These are phyloP conservation scores for Drosophila borborema DNA, from an alignment of 2,888 invertebrate species.

Conservation along the genomic window DNA sequence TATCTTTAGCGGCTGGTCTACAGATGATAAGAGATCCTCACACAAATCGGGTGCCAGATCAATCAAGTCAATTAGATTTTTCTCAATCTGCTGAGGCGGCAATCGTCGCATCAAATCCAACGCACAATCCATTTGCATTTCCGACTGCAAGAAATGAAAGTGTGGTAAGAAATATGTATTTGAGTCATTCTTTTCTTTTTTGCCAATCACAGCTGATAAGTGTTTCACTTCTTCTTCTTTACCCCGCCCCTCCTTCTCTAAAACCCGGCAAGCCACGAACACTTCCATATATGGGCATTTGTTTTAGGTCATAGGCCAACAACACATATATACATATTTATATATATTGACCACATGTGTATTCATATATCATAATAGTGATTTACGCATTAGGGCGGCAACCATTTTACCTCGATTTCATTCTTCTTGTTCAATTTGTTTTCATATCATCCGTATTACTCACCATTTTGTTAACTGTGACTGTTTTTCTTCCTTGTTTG, in stretches of 20 bases:
- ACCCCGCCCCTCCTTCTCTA: neutral
- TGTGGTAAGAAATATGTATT: conserved; percentile 4
- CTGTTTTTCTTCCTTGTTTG: conserved; percentile 35
- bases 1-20: conserved; percentile 99
- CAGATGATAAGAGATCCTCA: conserved; percentile 98
- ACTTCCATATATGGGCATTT: conserved; percentile 73
- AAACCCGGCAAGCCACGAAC: conserved; percentile 52
- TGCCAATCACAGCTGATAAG: conserved; percentile 37
- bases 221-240: conserved; percentile 11
- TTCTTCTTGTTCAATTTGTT: conserved; percentile 29
- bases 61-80: conserved; percentile 98
- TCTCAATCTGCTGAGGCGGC: conserved; percentile 99
- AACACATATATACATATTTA: neutral
- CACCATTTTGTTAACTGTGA: conserved; percentile 68
- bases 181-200: conserved; percentile 49
- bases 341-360: conserved; percentile 5
- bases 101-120: conserved; percentile 99
- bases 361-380: neutral
- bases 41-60: conserved; percentile 98
- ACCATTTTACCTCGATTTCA: conserved; percentile 32
- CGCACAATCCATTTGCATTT: conserved; percentile 99
- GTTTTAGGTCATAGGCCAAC: conserved; percentile 53
- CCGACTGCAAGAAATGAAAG: conserved; percentile 88
- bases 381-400: conserved; percentile 22
- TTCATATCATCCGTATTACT: conserved; percentile 63